Base-by-base conservation (phyloP, 2,113 vertebrate genomes). In the Carettochelys insculpta region DNA sequence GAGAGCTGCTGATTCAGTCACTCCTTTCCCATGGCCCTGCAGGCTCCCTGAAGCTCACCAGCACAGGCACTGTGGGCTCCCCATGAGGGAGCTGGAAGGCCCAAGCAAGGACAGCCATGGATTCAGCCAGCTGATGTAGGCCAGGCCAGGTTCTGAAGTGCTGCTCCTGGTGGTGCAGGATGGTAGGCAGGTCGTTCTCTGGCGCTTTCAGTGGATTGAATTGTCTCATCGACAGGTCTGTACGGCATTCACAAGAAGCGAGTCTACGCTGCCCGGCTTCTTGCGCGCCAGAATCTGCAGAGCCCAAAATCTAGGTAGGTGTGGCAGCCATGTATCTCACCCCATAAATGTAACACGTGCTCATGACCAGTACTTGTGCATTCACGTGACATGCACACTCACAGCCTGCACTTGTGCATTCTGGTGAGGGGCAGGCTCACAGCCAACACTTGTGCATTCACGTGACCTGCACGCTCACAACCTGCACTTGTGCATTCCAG, bases 171-270 rank as follows among this genome's bases (percentile, higher is more conserved):
- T 20, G 11, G 48, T 0, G 3, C 58, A 38, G 34, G 78, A 61
- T 19, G n/a, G 58, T 31, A 8, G 50, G 56, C 5, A 1, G 53
- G 85, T 54, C 58, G 1, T 0, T 11, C 43, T 75, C 82, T 10
- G 34, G 75, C 68, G 68, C 10, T 0, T 16, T 5, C 51, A 7
- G 45, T 52, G 61, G 61, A 50, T 48, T 2, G 61, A 0, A 52
- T 38, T 47, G 83, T 61, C 91, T 93, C 25, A 51, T 52, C 82
- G 4, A 3, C 97, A 99, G 99, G 99, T 6, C 97, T 99, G 1
- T 98, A 98, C 98, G 98, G 45, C 54, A 97, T 99, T 94, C 99
- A 99, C 97, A 99, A 98, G 97, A 99, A 99, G 92, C 98, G 98
- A 0, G 98, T 99, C 61, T 98, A 97, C 1, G 98, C 98, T 3